Percentiles rank a stretch among this genome's conserved stretches.
Conservation (phyloP, 2,797 vertebrate genomes). For the Chelonia mydas region DNA sequence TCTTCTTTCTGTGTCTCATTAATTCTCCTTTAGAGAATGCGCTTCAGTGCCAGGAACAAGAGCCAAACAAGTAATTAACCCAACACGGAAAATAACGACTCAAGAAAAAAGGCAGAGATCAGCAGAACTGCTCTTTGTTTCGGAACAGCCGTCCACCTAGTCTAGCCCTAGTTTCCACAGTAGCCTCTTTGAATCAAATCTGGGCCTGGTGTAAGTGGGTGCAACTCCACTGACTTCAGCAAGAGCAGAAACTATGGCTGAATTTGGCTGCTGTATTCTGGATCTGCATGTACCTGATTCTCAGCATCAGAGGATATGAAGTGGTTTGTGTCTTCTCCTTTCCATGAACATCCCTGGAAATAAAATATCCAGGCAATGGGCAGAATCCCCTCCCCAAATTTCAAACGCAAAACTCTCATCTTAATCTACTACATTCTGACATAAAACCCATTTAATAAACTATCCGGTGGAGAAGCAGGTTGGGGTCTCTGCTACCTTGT, state of each 20-base stretch:
- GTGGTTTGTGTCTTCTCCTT: not conserved
- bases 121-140: not conserved
- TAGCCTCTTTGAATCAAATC: not conserved
- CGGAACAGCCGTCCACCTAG: accelerated
- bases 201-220: accelerated
- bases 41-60: not conserved
- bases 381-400: not conserved
- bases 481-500: not conserved
- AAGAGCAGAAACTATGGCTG: not conserved
- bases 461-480: not conserved
- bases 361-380: not conserved
- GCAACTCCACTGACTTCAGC: not conserved
- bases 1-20: not conserved
- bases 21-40: not conserved
- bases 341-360: not conserved
- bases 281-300: not conserved
- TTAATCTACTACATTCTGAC: not conserved
- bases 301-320: not conserved
- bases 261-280: not conserved
- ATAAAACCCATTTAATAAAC: not conserved
- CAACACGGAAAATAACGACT: not conserved
- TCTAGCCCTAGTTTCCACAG: not conserved
- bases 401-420: not conserved
- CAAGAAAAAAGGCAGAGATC: accelerated
- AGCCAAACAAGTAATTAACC: not conserved